Base-by-base conservation (phyloP, 2,888 invertebrate genomes). In the Colostygia pectinataria region DNA sequence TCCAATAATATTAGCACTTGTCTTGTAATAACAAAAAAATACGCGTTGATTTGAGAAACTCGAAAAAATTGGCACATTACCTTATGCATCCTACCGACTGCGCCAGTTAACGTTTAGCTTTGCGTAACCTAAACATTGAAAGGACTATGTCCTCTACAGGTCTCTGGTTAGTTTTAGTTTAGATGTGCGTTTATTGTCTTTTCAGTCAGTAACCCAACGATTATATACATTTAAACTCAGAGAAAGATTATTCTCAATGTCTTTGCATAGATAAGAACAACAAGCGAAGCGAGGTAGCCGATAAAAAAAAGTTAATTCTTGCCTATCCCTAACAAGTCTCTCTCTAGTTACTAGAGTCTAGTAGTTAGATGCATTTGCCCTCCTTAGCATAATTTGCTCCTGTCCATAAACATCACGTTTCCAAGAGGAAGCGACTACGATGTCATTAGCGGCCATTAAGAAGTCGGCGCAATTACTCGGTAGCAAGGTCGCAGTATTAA, bases 401-500 rank as follows among this genome's bases (percentile, higher is more conserved):
- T 23, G 29, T 4, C 47, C 50, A 57, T 59, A 62, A 54, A 55
- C 40, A 51, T 71, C 71, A 68, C 67, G 71, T 67, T 68, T 56
- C 50, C 29, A 69, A 59, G 67, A 77, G 80, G 74, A 83, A 81
- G 77, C 75, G 61, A 58, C 61, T 37, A 49, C 59, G 68, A 65
- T 65, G 72, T 73, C 76, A 81, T 83, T 83, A 83, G 69, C 66
- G 69, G 51, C 71, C 59, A 81, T 81, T 77, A 78, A 69, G 69
- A 68, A 62, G 66, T 57, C 59, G 50, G 59, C 47, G 59, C 76
- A 77, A 80, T 80, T 78, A 71, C 66, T 57, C 57, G 59, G 55
- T 60, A 57, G 43, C 69, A 70, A 74, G 75, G 77, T 66, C 68
- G 59, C 37, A 41, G 55, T 46, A 4, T 10, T 20, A 6, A 12